Conservation (phyloP, 1,140 invertebrate species). For the Aphis craccivora region DNA sequence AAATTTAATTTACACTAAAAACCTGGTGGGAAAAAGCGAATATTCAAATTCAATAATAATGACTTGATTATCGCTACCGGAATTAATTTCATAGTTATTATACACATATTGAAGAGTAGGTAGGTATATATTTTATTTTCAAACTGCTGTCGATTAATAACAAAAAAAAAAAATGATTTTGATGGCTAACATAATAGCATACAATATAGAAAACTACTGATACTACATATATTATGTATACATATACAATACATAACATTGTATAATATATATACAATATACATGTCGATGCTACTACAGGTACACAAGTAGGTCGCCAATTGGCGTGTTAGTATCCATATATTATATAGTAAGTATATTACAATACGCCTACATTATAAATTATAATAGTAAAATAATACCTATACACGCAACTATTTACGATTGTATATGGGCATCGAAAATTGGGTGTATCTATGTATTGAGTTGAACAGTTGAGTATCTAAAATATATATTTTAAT, state of each 20-base stretch:
- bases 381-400: constrained; percentile 10
- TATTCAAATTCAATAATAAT: background rate
- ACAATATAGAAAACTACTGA: background rate
- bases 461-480: background rate
- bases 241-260: background rate
- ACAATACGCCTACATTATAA: constrained; percentile 7
- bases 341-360: background rate
- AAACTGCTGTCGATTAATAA: constrained; percentile 7
- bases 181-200: background rate
- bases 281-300: background rate
- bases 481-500: background rate
- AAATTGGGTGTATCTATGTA: background rate
- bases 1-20: background rate
- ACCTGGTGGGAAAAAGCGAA: background rate
- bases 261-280: background rate
- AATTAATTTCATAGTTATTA: background rate
- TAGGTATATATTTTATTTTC: background rate
- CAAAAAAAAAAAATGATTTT: background rate
- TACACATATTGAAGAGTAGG: background rate
- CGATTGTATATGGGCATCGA: background rate
- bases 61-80: background rate
- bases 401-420: constrained; percentile 11
- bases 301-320: constrained; percentile 12
- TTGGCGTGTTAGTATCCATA: background rate
- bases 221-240: background rate